phyloP scores from a whole-genome alignment of 2,113 vertebrate genomes.

The Hiodon alosoides region DNA sequence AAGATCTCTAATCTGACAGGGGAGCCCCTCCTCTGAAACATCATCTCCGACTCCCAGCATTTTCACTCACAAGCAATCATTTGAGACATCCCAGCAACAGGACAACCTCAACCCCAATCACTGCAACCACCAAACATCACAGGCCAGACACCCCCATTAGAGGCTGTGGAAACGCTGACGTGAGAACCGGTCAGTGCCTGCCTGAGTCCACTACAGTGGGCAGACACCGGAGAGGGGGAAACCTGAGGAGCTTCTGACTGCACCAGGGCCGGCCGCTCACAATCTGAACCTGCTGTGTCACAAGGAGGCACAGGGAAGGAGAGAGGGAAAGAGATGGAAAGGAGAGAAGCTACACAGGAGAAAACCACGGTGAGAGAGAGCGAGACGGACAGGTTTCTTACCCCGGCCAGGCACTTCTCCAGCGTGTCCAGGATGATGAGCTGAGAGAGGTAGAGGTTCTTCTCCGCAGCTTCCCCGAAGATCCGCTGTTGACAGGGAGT shows the following conservation, averaged over 20 bases:
- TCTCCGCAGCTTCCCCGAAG: slow-evolving; percentile 94
- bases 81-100: no score
- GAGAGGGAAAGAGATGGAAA: slow-evolving; percentile 4
- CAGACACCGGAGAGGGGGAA: not conserved
- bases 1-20: no score
- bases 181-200: slow-evolving; percentile 63
- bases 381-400: slow-evolving; percentile 59
- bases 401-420: slow-evolving; percentile 98
- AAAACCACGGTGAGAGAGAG: not conserved
- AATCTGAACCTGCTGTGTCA: no score
- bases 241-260: no score
- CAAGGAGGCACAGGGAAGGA: not conserved
- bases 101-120: not conserved
- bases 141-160: slow-evolving; percentile 47
- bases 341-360: no score
- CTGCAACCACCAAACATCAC: slow-evolving; percentile 45
- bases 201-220: slow-evolving; percentile 55
- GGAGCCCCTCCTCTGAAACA: no score
- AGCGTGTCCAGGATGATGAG: slow-evolving; percentile 98
- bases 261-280: no score
- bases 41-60: no score
- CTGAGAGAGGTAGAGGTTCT: slow-evolving; percentile 99
- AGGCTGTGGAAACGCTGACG: slow-evolving; percentile 33
- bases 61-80: no score
- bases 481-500: slow-evolving; percentile 70